Conservation (phyloP, 2,888 invertebrate species). For the Gymnoscelis rufifasciata region DNA sequence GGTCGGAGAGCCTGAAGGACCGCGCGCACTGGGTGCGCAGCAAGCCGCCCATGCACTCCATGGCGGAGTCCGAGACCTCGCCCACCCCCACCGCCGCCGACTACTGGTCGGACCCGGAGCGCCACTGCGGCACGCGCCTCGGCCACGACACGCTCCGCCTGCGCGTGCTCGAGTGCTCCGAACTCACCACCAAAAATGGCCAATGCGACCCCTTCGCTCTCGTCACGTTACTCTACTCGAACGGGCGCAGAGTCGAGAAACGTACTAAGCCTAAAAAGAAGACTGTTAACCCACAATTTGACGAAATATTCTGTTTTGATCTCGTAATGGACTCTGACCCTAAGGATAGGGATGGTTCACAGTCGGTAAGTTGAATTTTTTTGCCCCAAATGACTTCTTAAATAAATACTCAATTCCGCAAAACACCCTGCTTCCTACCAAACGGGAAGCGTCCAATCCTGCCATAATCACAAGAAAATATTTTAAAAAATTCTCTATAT, state of each 20-base stretch:
- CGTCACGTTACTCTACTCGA: conserved; percentile 88
- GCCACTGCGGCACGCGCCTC: conserved; percentile 67
- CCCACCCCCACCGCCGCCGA: conserved; percentile 70
- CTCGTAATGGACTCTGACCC: conserved; percentile 79
- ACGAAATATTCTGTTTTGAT: conserved; percentile 91
- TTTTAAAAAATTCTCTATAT: too few species aligned
- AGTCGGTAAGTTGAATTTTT: conserved; percentile 63
- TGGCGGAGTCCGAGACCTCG: conserved; percentile 62
- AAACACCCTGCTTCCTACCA: too few species aligned
- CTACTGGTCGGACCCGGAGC: conserved; percentile 74
- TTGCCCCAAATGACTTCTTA: too few species aligned
- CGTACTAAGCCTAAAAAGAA: conserved; percentile 93
- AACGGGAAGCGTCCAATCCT: too few species aligned
- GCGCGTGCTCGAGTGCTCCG: conserved; percentile 90
- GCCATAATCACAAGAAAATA: too few species aligned
- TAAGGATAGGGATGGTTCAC: conserved; percentile 74
- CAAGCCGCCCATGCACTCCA: conserved; percentile 68
- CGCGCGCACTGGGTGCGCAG: conserved; percentile 64
- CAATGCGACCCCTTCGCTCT: conserved; percentile 94
- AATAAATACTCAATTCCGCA: too few species aligned
- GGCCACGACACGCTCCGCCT: conserved; percentile 76
- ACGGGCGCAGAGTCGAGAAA: conserved; percentile 87
- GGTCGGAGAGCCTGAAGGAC: conserved; percentile 73
- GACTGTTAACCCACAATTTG: conserved; percentile 92
- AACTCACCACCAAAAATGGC: conserved; percentile 92